Percentiles rank a stretch among this genome's conserved stretches.
These are phyloP conservation scores for Enoplosus armatus DNA, from an alignment of 2,797 vertebrate genomes.

Conservation along the genomic window DNA sequence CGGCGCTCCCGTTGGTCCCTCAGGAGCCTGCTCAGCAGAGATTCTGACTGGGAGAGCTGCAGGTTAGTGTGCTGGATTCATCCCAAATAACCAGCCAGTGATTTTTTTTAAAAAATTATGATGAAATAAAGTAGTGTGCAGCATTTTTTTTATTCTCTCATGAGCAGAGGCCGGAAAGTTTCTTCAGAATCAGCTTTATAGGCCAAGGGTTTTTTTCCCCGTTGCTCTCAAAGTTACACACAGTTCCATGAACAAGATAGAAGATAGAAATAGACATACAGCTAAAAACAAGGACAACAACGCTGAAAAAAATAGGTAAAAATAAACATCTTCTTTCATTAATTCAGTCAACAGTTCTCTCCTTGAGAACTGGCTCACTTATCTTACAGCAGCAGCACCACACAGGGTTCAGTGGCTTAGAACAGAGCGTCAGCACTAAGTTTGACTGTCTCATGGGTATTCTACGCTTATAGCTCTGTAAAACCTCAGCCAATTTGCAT, in stretches of 20 bases:
- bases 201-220: no score
- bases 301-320: no score
- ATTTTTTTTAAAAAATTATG: not conserved
- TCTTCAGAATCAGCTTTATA: not conserved
- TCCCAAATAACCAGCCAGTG: constrained; percentile 21
- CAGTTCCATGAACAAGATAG: no score
- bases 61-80: constrained; percentile 83
- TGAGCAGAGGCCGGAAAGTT: not conserved
- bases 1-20: constrained; percentile 84
- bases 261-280: no score
- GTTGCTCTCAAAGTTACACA: no score
- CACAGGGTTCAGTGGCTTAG: constrained; percentile 34
- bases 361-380: constrained; percentile 18
- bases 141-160: not conserved
- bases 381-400: constrained; percentile 40
- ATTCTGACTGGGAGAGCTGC: constrained; percentile 84
- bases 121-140: not conserved
- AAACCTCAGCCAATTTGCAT: constrained; percentile 63
- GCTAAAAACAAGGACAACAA: no score
- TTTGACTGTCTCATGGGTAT: constrained; percentile 44
- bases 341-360: constrained; percentile 14
- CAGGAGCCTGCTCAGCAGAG: constrained; percentile 84
- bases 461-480: constrained; percentile 9
- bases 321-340: not conserved
- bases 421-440: constrained; percentile 29